Percentiles rank a stretch among this genome's conserved stretches.
Evolutionary conservation across 2,113 vertebrate species (phyloP).

Genomic region (Anolis carolinensis): DNA sequence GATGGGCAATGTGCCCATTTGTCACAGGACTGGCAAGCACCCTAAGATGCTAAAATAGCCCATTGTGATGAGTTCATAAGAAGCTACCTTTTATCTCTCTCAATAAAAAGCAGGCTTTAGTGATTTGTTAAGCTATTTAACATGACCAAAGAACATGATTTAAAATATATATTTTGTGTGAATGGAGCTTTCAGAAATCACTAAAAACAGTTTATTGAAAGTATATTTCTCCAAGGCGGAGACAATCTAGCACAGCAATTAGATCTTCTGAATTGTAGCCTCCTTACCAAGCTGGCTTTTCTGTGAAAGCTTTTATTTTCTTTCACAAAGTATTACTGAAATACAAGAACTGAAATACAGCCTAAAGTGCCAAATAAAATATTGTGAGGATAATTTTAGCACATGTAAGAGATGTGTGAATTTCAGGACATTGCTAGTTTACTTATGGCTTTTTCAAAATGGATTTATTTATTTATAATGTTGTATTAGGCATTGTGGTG

Average conservation of each 20-base stretch:
- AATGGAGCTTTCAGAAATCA: slow-evolving; percentile 35
- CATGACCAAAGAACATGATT: slow-evolving; percentile 34
- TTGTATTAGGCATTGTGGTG: background rate
- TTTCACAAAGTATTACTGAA: slow-evolving; percentile 22
- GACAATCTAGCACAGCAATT: slow-evolving; percentile 2
- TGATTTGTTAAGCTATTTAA: slow-evolving; percentile 30
- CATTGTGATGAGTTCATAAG: no score
- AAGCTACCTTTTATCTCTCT: slow-evolving; percentile 9
- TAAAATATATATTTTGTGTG: slow-evolving; percentile 10
- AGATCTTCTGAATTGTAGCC: slow-evolving; percentile 14
- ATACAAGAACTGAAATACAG: slow-evolving; percentile 11
- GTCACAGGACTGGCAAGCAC: no score
- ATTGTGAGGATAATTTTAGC: background rate
- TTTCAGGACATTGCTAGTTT: slow-evolving; percentile 11
- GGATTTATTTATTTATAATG: background rate
- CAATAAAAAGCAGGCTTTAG: background rate
- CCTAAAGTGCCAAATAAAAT: slow-evolving; percentile 7
- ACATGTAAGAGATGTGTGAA: background rate
- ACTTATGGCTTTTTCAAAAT: slow-evolving; percentile 17
- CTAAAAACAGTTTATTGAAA: slow-evolving; percentile 11
- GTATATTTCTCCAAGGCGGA: slow-evolving; percentile 1
- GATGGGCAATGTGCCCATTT: no score
- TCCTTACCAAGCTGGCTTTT: slow-evolving; percentile 1
- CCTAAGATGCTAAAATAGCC: no score
- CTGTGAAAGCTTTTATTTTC: slow-evolving; percentile 26